Percentiles rank a stretch among this genome's conserved stretches.
Conservation (phyloP, 1,140 invertebrate species). For the Drosophila nigromelanica region DNA sequence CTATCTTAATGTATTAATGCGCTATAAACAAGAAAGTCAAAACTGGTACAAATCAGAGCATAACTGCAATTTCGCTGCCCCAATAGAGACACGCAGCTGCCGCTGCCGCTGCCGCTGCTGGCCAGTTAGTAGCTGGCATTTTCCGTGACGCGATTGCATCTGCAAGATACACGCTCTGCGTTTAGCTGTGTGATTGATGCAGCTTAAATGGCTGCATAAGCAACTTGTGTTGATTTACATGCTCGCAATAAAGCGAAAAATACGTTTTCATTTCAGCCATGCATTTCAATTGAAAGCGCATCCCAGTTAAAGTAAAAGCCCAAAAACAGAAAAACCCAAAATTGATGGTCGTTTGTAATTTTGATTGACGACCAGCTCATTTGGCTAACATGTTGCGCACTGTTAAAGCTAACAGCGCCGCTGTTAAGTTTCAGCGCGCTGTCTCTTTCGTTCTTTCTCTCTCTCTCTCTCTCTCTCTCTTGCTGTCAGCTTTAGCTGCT, state of each 20-base stretch:
- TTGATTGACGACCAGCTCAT: slow-evolving; percentile 51
- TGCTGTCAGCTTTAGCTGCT: slow-evolving; percentile 30
- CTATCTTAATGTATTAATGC: slow-evolving; percentile 78
- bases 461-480: slow-evolving; percentile 3
- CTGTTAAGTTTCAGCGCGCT: slow-evolving; percentile 16
- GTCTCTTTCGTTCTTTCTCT: slow-evolving; percentile 1
- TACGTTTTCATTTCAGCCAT: slow-evolving; percentile 50
- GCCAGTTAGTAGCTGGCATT: slow-evolving; percentile 49
- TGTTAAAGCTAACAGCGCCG: background rate
- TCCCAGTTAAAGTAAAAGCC: slow-evolving; percentile 12
- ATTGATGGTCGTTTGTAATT: slow-evolving; percentile 55
- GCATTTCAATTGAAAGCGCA: slow-evolving; percentile 72
- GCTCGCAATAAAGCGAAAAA: slow-evolving; percentile 9
- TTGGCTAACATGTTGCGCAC: slow-evolving; percentile 1
- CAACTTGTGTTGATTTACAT: slow-evolving; percentile 55
- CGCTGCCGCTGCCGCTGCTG: slow-evolving; percentile 18
- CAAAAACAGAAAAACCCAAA: slow-evolving; percentile 25
- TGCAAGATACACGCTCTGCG: slow-evolving; percentile 24
- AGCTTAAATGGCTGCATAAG: slow-evolving; percentile 57
- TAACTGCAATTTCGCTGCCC: slow-evolving; percentile 83
- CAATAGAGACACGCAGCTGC: slow-evolving; percentile 61
- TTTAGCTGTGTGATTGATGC: slow-evolving; percentile 65
- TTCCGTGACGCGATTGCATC: slow-evolving; percentile 65
- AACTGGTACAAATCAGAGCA: slow-evolving; percentile 84
- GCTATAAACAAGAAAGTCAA: slow-evolving; percentile 83